Conservation (phyloP, 2,113 vertebrate species). For the Caranx ignobilis region DNA sequence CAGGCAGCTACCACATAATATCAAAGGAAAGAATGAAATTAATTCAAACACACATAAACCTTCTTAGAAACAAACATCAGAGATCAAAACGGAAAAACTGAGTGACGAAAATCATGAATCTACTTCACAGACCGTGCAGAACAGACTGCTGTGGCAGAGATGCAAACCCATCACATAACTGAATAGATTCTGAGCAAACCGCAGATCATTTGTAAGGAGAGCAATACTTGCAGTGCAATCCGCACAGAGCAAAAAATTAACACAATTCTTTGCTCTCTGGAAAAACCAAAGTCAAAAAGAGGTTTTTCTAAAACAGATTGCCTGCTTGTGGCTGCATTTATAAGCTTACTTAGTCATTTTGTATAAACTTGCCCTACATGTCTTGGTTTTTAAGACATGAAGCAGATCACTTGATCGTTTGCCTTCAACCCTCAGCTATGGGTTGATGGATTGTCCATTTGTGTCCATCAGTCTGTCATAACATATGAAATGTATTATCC, state of each 20-base stretch:
- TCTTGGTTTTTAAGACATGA: background rate
- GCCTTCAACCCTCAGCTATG: background rate
- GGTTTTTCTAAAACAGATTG: background rate
- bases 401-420: conserved; percentile 13
- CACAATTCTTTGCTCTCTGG: background rate
- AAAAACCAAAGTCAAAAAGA: background rate
- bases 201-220: conserved; percentile 10
- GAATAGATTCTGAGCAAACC: background rate
- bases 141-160: background rate
- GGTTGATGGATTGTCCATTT: conserved; percentile 2
- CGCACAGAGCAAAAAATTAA: conserved; percentile 4
- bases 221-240: background rate
- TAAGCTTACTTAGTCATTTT: background rate
- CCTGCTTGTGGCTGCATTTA: background rate
- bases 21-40: background rate
- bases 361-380: background rate
- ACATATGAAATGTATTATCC: conserved; percentile 23
- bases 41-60: background rate
- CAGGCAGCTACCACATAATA: background rate
- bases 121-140: background rate
- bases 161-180: conserved; percentile 12
- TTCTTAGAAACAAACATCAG: background rate
- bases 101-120: background rate
- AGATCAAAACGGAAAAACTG: background rate
- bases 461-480: background rate